Conservation (phyloP, 2,113 vertebrate genomes). For the Butorides virescens region DNA sequence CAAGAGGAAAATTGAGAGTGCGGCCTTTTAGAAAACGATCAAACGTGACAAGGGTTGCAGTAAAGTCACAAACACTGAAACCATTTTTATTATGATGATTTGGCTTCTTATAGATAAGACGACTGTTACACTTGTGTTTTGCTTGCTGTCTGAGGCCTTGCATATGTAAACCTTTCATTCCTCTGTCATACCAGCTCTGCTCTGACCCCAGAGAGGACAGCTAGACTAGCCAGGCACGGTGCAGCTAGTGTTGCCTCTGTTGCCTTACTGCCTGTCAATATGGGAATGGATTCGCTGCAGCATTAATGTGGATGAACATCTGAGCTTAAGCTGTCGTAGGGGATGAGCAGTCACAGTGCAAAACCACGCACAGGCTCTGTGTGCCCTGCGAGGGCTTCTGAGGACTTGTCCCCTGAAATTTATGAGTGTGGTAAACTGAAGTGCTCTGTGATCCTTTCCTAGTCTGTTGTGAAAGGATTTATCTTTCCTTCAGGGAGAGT, state of each 20-base stretch:
- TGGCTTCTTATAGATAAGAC: not conserved
- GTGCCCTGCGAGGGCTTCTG: not conserved
- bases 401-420: conserved; percentile 40
- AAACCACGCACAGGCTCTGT: not conserved
- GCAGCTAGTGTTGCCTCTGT: not conserved
- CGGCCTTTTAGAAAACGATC: not conserved
- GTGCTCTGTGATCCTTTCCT: not conserved
- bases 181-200: not conserved
- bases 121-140: not conserved
- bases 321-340: not conserved
- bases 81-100: not conserved
- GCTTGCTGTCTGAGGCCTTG: not conserved
- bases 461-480: not conserved
- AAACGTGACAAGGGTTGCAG: conserved; percentile 5
- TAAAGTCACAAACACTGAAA: conserved; percentile 8
- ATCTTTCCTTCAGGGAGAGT: not conserved
- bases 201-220: not conserved
- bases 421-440: conserved; percentile 3
- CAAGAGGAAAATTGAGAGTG: not conserved
- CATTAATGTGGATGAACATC: conserved; percentile 1
- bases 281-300: not conserved
- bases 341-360: not conserved
- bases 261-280: not conserved
- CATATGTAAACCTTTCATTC: not conserved
- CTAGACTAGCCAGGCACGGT: not conserved